These are phyloP conservation scores for Sympetrum striolatum DNA, from an alignment of 2,888 invertebrate genomes.

Conservation along the genomic window DNA sequence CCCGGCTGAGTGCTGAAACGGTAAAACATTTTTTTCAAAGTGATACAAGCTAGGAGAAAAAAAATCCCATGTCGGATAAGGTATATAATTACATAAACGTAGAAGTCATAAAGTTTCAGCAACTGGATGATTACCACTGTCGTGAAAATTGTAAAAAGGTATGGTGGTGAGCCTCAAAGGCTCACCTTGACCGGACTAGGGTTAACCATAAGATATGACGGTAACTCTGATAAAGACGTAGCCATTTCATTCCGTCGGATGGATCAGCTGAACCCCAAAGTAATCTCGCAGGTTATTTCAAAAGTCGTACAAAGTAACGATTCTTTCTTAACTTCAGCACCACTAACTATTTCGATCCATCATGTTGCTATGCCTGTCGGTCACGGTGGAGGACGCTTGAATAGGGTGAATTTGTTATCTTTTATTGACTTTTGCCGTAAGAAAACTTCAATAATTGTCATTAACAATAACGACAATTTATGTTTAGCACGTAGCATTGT, in stretches of 20 bases:
- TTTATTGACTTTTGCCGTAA: background rate
- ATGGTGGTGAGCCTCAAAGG: no score
- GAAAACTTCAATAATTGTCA: background rate
- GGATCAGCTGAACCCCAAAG: background rate
- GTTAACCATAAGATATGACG: background rate
- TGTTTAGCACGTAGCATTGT: background rate
- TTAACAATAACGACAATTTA: background rate
- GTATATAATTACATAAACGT: no score
- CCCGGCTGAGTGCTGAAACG: no score
- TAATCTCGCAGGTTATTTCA: background rate
- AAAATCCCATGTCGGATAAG: no score
- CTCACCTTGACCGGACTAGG: no score
- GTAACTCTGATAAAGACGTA: background rate
- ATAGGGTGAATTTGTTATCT: background rate
- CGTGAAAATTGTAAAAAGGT: no score
- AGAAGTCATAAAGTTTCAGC: no score
- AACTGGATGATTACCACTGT: no score
- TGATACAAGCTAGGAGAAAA: no score
- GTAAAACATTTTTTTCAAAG: no score
- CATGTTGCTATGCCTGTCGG: slow-evolving; percentile 12
- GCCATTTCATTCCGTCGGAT: background rate
- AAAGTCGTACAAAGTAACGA: slow-evolving; percentile 6
- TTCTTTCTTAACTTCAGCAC: background rate
- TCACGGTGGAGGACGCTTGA: background rate
- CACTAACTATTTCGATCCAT: background rate